phyloP scores from a whole-genome alignment of 2,888 invertebrate species.

The Calameuta idolon region DNA sequence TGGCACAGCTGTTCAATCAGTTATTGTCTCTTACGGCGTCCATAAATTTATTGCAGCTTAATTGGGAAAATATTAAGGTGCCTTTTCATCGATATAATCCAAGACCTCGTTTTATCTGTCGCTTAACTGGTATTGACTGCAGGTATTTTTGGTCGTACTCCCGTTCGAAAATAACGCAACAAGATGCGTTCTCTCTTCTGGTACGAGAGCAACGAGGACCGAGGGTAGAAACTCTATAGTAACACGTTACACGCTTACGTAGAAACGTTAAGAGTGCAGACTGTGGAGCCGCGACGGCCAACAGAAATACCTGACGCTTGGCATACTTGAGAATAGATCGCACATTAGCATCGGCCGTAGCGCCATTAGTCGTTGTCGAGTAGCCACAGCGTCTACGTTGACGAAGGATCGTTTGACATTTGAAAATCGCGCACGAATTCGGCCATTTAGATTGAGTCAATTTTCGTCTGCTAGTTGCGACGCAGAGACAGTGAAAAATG shows the following conservation, averaged over 20 bases:
- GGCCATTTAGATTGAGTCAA: neutral
- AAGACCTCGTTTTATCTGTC: too few relatives aligned
- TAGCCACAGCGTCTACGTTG: too few relatives aligned
- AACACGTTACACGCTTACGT: too few relatives aligned
- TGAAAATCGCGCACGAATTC: neutral
- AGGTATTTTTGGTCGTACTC: neutral
- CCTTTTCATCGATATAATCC: neutral
- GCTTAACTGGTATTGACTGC: neutral
- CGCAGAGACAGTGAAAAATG: too few relatives aligned
- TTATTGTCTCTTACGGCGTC: too few relatives aligned
- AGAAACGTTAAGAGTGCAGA: too few relatives aligned
- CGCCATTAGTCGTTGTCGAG: too few relatives aligned
- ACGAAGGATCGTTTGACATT: neutral
- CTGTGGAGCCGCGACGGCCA: slow-evolving; percentile 12
- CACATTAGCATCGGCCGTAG: neutral
- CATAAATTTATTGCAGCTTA: neutral
- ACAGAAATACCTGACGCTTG: slow-evolving; percentile 20
- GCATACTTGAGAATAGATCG: slow-evolving; percentile 5
- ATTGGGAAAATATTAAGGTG: neutral
- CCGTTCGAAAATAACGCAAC: slow-evolving; percentile 4
- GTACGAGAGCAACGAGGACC: neutral
- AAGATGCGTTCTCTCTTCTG: neutral
- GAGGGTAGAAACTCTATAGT: too few relatives aligned
- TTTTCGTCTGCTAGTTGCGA: neutral
- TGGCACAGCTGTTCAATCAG: too few relatives aligned